These are phyloP conservation scores for Drosophila kanekoi DNA, from an alignment of 2,888 invertebrate species.

Conservation along the genomic window DNA sequence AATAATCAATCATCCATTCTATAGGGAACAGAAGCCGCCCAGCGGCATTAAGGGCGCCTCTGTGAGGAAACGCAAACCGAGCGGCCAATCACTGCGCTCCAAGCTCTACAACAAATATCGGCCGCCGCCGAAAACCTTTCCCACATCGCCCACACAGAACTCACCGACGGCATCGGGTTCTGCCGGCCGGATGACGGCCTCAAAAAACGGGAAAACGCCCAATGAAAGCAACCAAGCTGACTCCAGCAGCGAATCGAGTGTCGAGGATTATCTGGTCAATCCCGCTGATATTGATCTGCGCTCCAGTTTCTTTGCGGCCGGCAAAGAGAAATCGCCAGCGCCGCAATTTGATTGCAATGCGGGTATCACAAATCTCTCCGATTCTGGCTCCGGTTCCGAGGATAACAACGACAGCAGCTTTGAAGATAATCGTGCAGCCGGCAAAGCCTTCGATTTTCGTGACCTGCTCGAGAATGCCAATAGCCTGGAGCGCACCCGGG, in stretches of 20 bases:
- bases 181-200: constrained; percentile 54
- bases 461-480: constrained; percentile 87
- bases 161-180: constrained; percentile 79
- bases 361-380: constrained; percentile 79
- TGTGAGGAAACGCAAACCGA: constrained; percentile 77
- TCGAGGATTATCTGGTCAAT: constrained; percentile 86
- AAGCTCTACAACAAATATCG: constrained; percentile 81
- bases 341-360: constrained; percentile 84
- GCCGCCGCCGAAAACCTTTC: constrained; percentile 79
- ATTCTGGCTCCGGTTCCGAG: constrained; percentile 82
- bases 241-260: constrained; percentile 59
- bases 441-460: constrained; percentile 80
- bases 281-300: constrained; percentile 86
- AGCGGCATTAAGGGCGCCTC: constrained; percentile 73
- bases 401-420: constrained; percentile 77
- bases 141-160: constrained; percentile 70
- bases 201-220: constrained; percentile 83
- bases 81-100: constrained; percentile 77
- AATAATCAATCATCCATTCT: constrained; percentile 16
- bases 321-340: constrained; percentile 62
- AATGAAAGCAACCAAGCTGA: constrained; percentile 66
- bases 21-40: constrained; percentile 64
- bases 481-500: constrained; percentile 88
- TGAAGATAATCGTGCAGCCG: constrained; percentile 62
- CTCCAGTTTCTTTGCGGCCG: constrained; percentile 86